Evolutionary conservation across 2,797 vertebrate species (phyloP), one percentile per base, ranked within the genome.

Genomic region (Prunella strophiata): DNA sequence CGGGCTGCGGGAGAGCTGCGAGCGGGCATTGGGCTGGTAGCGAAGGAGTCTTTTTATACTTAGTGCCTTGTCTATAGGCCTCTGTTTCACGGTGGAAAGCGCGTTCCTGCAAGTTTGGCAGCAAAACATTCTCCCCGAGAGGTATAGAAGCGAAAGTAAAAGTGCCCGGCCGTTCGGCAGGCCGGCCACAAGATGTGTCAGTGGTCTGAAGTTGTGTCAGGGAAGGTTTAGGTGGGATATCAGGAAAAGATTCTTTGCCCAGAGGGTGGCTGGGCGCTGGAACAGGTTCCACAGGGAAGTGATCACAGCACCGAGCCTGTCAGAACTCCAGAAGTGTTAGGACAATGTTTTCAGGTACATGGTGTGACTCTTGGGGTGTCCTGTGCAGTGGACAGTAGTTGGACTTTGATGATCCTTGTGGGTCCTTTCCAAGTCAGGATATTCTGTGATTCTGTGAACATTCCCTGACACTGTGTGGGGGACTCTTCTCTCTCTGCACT

Each of bases 101-200:
- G 7, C 42, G 2, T 27, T 51, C 27, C 34, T 40, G 30, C 23
- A 9, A 16, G 15, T 47, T 21, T 43, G 55, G 48, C 86, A 81
- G 38, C 36, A 48, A 26, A 70, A 26, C 52, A 0, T 26, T 34
- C 11, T 15, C 13, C 21, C 10, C 2, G 9, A 30, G 67, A 22
- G 7, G 10, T 20, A 10, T 1, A 68, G 73, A 94, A 94, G 4
- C 61, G 94, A 95, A 95, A 96, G 96, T 92, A 93, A 94, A 95
- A 88, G 9, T 27, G 70, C 42, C 29, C 2, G 45, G 18, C 43
- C 43, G 65, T 45, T 45, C 16, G 11, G 7, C 34, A 32, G 70
- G 62, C 22, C 55, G 70, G 55, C 26, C 48, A 36, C 47, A 47
- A 19, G 63, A 34, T 51, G 79, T 76, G 43, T 51, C 57, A 8